A percentile compares a stretch with the other conserved stretches of the same genome.
phyloP scores from a whole-genome alignment of 1,140 invertebrate genomes.

The Drosophila teissieri region DNA sequence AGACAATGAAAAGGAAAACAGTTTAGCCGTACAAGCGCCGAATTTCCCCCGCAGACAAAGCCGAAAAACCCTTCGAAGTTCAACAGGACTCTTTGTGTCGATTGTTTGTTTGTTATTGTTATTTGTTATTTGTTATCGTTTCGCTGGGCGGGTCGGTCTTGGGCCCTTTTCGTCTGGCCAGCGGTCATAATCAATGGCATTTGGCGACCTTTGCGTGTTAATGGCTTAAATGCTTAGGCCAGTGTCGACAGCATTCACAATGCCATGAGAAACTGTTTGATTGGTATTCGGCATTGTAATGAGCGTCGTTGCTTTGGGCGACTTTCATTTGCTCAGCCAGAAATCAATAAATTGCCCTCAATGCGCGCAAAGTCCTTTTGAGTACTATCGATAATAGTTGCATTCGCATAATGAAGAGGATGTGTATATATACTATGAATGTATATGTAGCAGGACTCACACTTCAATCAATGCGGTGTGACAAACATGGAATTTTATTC shows the following conservation, averaged over 20 bases:
- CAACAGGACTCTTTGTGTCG: conserved; percentile 37
- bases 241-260: conserved; percentile 50
- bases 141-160: conserved; percentile 16
- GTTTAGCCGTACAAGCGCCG: conserved; percentile 11
- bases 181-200: conserved; percentile 73
- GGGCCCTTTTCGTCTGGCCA: conserved; percentile 49
- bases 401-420: conserved; percentile 24
- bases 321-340: conserved; percentile 38
- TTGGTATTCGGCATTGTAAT: conserved; percentile 1
- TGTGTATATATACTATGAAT: neutral
- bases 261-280: conserved; percentile 20
- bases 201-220: conserved; percentile 73
- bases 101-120: conserved; percentile 56
- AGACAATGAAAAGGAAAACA: conserved; percentile 22
- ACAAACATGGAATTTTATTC: conserved; percentile 61
- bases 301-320: neutral
- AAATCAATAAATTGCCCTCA: conserved; percentile 70
- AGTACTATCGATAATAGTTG: conserved; percentile 6
- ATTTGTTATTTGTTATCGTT: conserved; percentile 36
- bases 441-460: conserved; percentile 17
- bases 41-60: conserved; percentile 11
- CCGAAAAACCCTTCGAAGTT: conserved; percentile 8
- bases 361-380: conserved; percentile 12
- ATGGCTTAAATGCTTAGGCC: conserved; percentile 51
- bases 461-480: conserved; percentile 60